Base-by-base conservation (phyloP, 2,888 invertebrate genomes). In the Stictocephala bisonia region DNA sequence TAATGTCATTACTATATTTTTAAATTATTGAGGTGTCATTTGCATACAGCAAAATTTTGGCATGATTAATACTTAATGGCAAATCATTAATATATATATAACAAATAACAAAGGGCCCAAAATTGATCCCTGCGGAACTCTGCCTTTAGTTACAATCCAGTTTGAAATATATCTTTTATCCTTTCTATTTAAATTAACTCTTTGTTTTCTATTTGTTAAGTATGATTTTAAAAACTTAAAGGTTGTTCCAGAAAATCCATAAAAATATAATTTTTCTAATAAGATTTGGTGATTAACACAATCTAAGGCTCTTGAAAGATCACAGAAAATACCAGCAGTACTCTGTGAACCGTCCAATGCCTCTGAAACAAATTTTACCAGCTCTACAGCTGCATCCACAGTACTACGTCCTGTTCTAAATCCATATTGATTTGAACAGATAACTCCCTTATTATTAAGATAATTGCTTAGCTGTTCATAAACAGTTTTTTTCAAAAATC, bases 141-240 rank as follows among this genome's bases (percentile, higher is more conserved):
- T 18, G 18, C 18, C 18, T 9, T 3, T 44, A 44, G 18, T 44
- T 44, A 15, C 44, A 44, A 15, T 9, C 11, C 44, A 44, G 44
- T 44, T 3, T 44, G 44, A 44, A 15, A 44, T 9, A 18, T 44
- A 44, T 7, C 18, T 44, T n/a, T 44, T 44, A 44, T 44, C 2
- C 11, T 18, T 44, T 44, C 18, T 9, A 18, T 44, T 44, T 44
- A 44, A 9, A 4, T 15, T 7, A 44, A 44, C 7, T 44, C 44
- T 44, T 44, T 44, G 3, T 44, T 26, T 53, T 24, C 6, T 53
- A 26, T 7, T 9, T 53, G 22, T 24, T 53, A 26, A 15, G 18
- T 53, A 26, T 15, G 53, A 22, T 53, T 53, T 53, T 20, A 24
- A 53, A n/a, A n/a, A 53, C n/a, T 53, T 53, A 20, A 24, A 11